Evolutionary conservation across 37 sponge, comb jelly and placozoan species (phyloP).

Genomic region (Halisarca cf. caerulea): DNA sequence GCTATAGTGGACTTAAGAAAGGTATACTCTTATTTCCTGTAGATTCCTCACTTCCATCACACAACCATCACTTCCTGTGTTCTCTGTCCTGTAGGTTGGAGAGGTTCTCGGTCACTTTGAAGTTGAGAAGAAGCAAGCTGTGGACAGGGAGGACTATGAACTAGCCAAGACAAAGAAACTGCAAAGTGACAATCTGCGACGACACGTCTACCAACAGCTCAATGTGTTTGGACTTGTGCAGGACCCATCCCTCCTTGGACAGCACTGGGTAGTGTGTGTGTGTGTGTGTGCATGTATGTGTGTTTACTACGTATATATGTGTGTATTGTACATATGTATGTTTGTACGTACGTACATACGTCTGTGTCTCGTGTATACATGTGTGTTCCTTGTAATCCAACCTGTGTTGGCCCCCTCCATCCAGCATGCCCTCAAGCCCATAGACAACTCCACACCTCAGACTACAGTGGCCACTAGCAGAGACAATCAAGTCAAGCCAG

Average conservation of each 20-base stretch:
- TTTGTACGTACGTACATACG: too few relatives aligned
- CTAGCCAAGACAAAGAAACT: slow-evolving; percentile 73
- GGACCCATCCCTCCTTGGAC: background rate
- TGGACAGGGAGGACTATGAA: slow-evolving; percentile 86
- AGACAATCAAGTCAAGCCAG: too few relatives aligned
- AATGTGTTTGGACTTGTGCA: slow-evolving; percentile 24
- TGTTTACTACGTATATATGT: too few relatives aligned
- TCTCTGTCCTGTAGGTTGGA: slow-evolving; percentile 59
- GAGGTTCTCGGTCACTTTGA: slow-evolving; percentile 74
- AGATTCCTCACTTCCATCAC: background rate
- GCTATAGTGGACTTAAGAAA: slow-evolving; percentile 20
- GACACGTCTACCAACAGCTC: slow-evolving; percentile 35
- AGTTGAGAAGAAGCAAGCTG: slow-evolving; percentile 80
- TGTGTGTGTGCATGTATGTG: too few relatives aligned
- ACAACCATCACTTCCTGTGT: background rate
- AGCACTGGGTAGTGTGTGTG: too few relatives aligned
- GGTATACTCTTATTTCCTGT: background rate
- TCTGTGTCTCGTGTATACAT: too few relatives aligned
- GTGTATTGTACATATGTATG: too few relatives aligned
- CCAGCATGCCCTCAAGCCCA: too few relatives aligned
- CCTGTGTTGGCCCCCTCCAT: too few relatives aligned
- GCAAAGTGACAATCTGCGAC: slow-evolving; percentile 27
- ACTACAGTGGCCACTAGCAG: too few relatives aligned
- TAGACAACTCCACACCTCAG: too few relatives aligned
- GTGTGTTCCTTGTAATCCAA: too few relatives aligned